A percentile compares a stretch with the other conserved stretches of the same genome.
Conservation (phyloP, 2,113 vertebrate genomes). For the Pseudorasbora parva region DNA sequence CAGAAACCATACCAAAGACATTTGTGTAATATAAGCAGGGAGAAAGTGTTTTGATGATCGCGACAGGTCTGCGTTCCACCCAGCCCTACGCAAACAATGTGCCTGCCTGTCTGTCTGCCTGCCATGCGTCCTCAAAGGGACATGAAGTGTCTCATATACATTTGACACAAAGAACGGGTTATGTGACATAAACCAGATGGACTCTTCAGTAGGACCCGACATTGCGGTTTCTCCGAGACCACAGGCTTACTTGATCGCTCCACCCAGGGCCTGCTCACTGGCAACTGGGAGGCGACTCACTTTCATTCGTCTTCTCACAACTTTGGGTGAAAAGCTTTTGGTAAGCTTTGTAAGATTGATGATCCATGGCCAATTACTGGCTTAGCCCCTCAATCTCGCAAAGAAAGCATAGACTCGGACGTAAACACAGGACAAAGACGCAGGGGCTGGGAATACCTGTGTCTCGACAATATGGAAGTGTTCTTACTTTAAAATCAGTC, state of each 20-base stretch:
- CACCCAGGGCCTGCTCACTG: slow-evolving; percentile 53
- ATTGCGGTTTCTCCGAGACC: slow-evolving; percentile 51
- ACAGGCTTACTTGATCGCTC: slow-evolving; percentile 43
- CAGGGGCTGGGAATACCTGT: slow-evolving; percentile 70
- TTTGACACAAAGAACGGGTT: slow-evolving; percentile 48
- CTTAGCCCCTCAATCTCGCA: slow-evolving; percentile 70
- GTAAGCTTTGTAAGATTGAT: slow-evolving; percentile 74
- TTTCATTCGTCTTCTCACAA: slow-evolving; percentile 65
- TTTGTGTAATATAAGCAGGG: slow-evolving; percentile 32
- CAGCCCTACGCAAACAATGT: slow-evolving; percentile 38
- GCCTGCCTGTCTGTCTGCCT: slow-evolving; percentile 36
- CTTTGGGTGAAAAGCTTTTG: slow-evolving; percentile 63
- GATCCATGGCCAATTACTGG: slow-evolving; percentile 80
- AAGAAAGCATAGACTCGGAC: slow-evolving; percentile 68
- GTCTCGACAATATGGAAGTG: slow-evolving; percentile 20
- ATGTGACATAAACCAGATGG: slow-evolving; percentile 58
- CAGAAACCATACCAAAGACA: slow-evolving; percentile 32
- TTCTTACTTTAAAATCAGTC: slow-evolving; percentile 20
- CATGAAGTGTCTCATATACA: slow-evolving; percentile 43
- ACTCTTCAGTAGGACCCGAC: slow-evolving; percentile 41
- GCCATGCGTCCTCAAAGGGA: slow-evolving; percentile 37
- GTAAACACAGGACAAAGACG: slow-evolving; percentile 67
- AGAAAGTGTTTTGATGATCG: slow-evolving; percentile 41
- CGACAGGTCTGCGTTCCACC: slow-evolving; percentile 31
- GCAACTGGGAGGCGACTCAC: slow-evolving; percentile 58